Evolutionary conservation across 2,113 vertebrate genomes (phyloP).

Genomic region (Oostethus manadensis): DNA sequence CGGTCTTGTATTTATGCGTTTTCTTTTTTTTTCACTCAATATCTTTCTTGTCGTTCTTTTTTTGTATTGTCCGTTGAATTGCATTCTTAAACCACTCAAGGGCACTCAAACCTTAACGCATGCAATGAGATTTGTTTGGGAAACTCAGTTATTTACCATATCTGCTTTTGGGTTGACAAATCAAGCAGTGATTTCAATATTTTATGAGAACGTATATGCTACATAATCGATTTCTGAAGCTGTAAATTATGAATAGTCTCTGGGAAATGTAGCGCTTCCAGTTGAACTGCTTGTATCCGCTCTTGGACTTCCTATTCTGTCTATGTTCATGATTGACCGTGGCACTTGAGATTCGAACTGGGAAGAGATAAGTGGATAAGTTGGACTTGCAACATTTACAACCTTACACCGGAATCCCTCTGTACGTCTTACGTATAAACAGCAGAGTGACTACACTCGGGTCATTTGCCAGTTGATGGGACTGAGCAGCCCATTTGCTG

Average conservation of each 20-base stretch:
- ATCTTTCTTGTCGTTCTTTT: slow-evolving; percentile 59
- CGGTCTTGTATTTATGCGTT: slow-evolving; percentile 43
- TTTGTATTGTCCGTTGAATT: neutral
- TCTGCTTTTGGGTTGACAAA: neutral
- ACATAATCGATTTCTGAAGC: slow-evolving; percentile 1
- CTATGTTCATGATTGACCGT: neutral
- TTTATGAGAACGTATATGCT: slow-evolving; percentile 1
- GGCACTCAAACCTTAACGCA: neutral
- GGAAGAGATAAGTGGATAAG: neutral
- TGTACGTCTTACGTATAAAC: slow-evolving; percentile 41
- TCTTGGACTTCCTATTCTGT: neutral
- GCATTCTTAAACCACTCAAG: neutral
- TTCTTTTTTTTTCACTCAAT: slow-evolving; percentile 71
- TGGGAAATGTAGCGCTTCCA: neutral
- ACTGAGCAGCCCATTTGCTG: slow-evolving; percentile 35
- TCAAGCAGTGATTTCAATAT: slow-evolving; percentile 3
- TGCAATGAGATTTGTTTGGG: neutral
- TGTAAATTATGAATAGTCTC: slow-evolving; percentile 5
- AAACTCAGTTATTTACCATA: too few relatives aligned
- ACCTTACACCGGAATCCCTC: neutral
- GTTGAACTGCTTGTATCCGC: too few relatives aligned
- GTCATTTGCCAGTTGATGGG: slow-evolving; percentile 36
- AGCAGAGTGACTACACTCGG: slow-evolving; percentile 65
- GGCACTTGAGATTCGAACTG: neutral
- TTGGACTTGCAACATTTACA: neutral